These are phyloP conservation scores for Saguinus midas DNA, from an alignment of 2,113 vertebrate genomes.

Conservation along the genomic window DNA sequence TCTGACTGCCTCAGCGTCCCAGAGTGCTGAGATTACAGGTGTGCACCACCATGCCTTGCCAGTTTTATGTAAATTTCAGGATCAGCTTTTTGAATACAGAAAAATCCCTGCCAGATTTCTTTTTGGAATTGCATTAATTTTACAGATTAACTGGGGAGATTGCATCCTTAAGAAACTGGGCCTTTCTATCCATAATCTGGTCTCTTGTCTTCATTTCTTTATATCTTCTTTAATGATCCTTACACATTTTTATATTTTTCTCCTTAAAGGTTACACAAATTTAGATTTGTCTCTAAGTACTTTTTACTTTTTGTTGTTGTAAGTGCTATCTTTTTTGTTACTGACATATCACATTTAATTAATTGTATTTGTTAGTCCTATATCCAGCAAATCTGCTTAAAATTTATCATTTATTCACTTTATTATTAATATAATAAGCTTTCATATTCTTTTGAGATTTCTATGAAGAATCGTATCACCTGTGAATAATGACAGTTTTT, in stretches of 20 bases:
- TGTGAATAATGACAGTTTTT: not conserved
- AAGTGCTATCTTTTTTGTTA: not conserved
- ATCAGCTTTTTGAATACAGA: not conserved
- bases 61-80: not conserved
- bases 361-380: constrained; percentile 13
- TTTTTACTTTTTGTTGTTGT: not conserved
- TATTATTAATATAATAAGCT: not conserved
- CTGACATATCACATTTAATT: not conserved
- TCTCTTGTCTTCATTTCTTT: not conserved
- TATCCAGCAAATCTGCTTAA: not conserved
- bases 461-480: not conserved
- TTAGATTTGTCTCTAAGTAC: not conserved
- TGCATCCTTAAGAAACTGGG: not conserved
- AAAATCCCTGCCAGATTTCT: not conserved
- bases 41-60: too few relatives aligned
- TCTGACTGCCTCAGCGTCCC: too few relatives aligned
- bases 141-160: not conserved
- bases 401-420: not conserved
- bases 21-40: too few relatives aligned
- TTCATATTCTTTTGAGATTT: not conserved
- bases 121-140: not conserved
- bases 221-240: not conserved
- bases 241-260: not conserved
- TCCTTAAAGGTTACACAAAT: not conserved
- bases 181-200: not conserved